Percentiles rank a stretch among this genome's conserved stretches.
These are phyloP conservation scores for Alectoris magna DNA, from an alignment of 2,797 vertebrate species.

Conservation along the genomic window DNA sequence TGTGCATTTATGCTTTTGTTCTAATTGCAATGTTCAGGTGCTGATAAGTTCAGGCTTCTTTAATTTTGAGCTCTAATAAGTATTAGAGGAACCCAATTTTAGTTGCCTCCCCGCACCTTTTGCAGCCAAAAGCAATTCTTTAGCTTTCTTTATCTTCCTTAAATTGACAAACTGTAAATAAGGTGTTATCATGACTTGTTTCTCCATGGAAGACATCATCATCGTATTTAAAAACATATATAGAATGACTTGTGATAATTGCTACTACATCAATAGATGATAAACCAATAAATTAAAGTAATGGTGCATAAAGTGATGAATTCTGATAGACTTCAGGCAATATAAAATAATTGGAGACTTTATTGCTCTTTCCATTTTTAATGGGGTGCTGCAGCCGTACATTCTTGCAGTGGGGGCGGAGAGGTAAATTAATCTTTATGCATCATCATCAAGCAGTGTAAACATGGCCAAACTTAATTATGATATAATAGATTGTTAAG, in stretches of 20 bases:
- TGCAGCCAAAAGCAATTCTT: conserved; percentile 29
- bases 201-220: not conserved
- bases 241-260: conserved; percentile 3
- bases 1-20: not conserved
- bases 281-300: conserved; percentile 56
- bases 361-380: conserved; percentile 52
- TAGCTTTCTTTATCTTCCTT: not conserved
- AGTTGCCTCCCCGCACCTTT: not conserved
- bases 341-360: conserved; percentile 66
- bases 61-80: conserved; percentile 30
- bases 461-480: conserved; percentile 73
- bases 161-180: not conserved
- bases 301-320: conserved; percentile 18
- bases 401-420: not conserved
- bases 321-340: conserved; percentile 44
- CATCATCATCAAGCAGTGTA: conserved; percentile 61
- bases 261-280: not conserved
- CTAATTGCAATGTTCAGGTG: not conserved
- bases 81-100: not conserved
- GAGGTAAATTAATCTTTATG: conserved; percentile 74
- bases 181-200: not conserved
- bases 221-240: conserved; percentile 1
- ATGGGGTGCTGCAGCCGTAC: not conserved
- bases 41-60: not conserved
- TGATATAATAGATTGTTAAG: conserved; percentile 60